A percentile compares a stretch with the other conserved stretches of the same genome.
phyloP scores from a whole-genome alignment of 2,113 vertebrate species.

The Cygnus atratus region DNA sequence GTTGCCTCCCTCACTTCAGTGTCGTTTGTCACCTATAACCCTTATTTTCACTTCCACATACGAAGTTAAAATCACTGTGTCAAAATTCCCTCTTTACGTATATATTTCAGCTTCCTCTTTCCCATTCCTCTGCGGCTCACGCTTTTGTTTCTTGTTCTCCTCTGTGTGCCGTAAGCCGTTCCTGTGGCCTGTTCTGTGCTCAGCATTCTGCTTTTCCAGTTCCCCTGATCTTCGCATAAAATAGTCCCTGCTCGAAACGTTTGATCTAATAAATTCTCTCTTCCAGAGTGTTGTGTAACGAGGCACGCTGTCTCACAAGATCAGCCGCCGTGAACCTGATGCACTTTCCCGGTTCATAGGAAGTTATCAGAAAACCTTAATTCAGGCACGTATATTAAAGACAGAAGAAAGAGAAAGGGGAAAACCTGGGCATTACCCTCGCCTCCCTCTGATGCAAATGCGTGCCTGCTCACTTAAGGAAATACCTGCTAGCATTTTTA shows the following conservation, averaged over 20 bases:
- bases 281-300: neutral
- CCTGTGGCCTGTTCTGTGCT: neutral
- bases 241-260: neutral
- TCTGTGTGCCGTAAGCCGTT: neutral
- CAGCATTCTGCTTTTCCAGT: neutral
- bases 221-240: neutral
- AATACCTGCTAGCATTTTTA: neutral
- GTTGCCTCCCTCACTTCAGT: neutral
- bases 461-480: neutral
- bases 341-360: neutral
- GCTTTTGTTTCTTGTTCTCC: conserved; percentile 30
- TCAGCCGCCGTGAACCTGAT: neutral
- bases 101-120: conserved; percentile 59
- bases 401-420: neutral
- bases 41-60: conserved; percentile 72
- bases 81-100: conserved; percentile 58
- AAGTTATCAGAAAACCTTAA: neutral
- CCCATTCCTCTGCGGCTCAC: neutral
- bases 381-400: neutral
- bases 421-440: neutral
- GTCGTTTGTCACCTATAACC: neutral
- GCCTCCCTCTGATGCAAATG: neutral
- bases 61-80: conserved; percentile 36
- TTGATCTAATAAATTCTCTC: neutral
- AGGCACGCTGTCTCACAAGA: neutral